phyloP scores from a whole-genome alignment of 1,140 invertebrate genomes.

The Apis florea region DNA sequence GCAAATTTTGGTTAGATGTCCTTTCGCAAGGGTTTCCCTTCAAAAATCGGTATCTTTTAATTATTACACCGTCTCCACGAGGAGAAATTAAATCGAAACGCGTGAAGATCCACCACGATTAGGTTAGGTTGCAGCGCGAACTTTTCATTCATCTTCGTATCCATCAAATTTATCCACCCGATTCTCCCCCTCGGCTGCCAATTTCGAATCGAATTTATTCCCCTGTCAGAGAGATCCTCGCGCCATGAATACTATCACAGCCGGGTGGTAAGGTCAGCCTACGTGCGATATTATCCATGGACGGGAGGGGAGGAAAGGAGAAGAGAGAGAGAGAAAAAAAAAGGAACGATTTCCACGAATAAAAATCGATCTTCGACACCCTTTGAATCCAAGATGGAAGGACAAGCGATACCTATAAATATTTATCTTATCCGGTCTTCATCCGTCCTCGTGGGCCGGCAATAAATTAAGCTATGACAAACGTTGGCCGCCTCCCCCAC shows the following conservation, averaged over 20 bases:
- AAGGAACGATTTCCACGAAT: not conserved
- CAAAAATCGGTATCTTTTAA: no score
- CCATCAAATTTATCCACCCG: conserved; percentile 9
- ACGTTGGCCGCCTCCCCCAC: not conserved
- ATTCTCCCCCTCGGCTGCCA: conserved; percentile 1
- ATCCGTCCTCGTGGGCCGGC: conserved; percentile 10
- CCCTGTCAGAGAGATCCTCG: conserved; percentile 12
- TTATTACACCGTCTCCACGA: no score
- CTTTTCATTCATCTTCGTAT: conserved; percentile 11
- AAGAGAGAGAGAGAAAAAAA: not conserved
- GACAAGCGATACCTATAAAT: conserved; percentile 22
- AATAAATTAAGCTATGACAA: conserved; percentile 23
- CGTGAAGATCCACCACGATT: no score
- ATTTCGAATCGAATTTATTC: conserved; percentile 21
- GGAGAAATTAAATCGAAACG: no score
- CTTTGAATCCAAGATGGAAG: not conserved
- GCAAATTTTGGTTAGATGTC: no score
- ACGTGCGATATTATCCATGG: not conserved
- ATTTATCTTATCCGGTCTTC: conserved; percentile 35
- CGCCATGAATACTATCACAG: conserved; percentile 8
- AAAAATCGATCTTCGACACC: not conserved
- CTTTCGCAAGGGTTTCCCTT: no score
- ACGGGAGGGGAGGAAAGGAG: not conserved
- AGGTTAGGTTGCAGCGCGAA: no score
- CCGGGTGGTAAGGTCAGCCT: not conserved